Base-by-base conservation (phyloP, 2,113 vertebrate species). In the Indicator indicator region DNA sequence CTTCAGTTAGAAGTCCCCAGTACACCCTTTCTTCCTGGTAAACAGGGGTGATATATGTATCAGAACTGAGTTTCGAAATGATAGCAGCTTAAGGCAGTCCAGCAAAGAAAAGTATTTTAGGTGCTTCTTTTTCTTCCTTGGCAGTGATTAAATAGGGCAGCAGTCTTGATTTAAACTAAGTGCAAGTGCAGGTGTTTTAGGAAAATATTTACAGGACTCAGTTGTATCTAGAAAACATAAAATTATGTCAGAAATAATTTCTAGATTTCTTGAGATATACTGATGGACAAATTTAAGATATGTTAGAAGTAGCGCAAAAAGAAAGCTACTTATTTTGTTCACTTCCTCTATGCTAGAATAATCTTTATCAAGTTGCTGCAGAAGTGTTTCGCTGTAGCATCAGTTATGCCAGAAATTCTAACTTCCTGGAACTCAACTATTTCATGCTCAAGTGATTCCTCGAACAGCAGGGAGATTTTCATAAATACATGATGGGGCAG, bases 371-470 rank as follows among this genome's bases (percentile, higher is more conserved):
- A 68, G 33, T 81, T 88, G 59, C 86, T 93, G 28, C 69, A 74
- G 58, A 46, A 88, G 16, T 56, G 30, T 81, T 70, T 96, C 33
- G 24, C n/a, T 54, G 36, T 59, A 65, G 36, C 65, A 55, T 71
- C 64, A 48, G 38, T 94, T 86, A 71, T 59, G 23, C 71, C 85
- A 94, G 54, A 63, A 96, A 86, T 90, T 89, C 64, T 90, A 12
- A 48, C 44, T 72, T 36, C 4, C 4, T 89, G 33, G 55, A 90
- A 64, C 80, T 72, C 67, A 80, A 33, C 54, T 82, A 68, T 89
- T 94, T 91, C 77, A 69, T 87, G 83, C 87, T 94, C 40, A 80
- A 86, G 73, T 62, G 65, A 63, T 56, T 93, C 38, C 73, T 96
- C 89, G 87, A 75, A 44, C 28, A 94, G 77, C 67, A 91, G 83